A percentile compares a stretch with the other conserved stretches of the same genome.
phyloP scores from a whole-genome alignment of 1,140 invertebrate genomes.

The Fopius arisanus region DNA sequence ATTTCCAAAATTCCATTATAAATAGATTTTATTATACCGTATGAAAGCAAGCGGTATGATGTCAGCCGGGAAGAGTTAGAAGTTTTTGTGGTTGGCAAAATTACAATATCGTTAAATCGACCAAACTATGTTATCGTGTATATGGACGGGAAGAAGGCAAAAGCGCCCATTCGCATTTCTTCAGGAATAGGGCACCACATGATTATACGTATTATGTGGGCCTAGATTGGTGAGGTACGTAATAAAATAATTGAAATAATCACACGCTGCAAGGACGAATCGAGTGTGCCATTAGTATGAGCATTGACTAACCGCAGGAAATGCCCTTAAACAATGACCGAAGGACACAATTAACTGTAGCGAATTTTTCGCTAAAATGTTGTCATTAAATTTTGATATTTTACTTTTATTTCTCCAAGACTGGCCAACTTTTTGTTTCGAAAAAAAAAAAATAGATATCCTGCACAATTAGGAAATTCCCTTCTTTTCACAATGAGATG shows the following conservation, averaged over 20 bases:
- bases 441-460: neutral
- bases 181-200: conserved; percentile 46
- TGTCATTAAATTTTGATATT: neutral
- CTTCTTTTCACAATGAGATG: neutral
- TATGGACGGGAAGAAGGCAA: conserved; percentile 19
- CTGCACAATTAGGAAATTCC: neutral
- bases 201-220: conserved; percentile 58
- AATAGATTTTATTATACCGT: conserved; percentile 19
- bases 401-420: neutral
- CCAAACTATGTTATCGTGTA: conserved; percentile 36
- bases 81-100: conserved; percentile 50
- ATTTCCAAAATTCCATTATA: conserved; percentile 21
- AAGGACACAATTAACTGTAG: conserved; percentile 26
- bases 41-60: conserved; percentile 37
- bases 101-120: conserved; percentile 56
- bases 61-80: conserved; percentile 36
- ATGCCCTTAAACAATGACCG: neutral
- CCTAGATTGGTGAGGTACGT: conserved; percentile 53
- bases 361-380: conserved; percentile 3
- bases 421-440: neutral
- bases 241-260: conserved; percentile 62
- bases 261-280: conserved; percentile 46
- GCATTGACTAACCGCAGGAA: conserved; percentile 32
- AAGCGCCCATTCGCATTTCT: conserved; percentile 20
- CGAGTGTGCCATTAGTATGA: conserved; percentile 33